A percentile compares a stretch with the other conserved stretches of the same genome.
Conservation (phyloP, 2,113 vertebrate genomes). For the Formicarius rufipectus region DNA sequence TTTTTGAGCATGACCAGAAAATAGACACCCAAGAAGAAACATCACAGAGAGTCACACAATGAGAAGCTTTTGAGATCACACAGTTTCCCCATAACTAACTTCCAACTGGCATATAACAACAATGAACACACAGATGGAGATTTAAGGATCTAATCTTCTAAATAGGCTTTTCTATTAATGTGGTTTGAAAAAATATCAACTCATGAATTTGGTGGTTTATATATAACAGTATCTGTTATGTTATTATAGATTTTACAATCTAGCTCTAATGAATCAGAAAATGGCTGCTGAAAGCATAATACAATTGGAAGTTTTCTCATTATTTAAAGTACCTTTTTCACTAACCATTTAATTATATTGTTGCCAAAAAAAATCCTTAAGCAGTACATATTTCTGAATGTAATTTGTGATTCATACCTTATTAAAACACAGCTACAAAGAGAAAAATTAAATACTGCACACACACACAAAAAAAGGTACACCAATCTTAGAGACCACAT, state of each 20-base stretch:
- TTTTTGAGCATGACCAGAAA: background rate
- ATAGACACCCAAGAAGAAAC: background rate
- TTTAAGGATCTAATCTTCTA: conserved; percentile 1
- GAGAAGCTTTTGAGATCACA: background rate
- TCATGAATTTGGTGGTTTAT: background rate
- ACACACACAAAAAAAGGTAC: background rate
- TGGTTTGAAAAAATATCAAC: background rate
- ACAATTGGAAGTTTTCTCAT: background rate
- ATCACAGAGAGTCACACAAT: background rate
- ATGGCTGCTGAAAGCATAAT: background rate
- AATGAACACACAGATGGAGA: background rate
- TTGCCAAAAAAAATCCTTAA: background rate
- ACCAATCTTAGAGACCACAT: fast-evolving
- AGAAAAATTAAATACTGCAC: background rate
- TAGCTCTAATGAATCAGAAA: conserved; percentile 42
- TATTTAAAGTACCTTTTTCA: conserved; percentile 1
- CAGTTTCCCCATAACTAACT: background rate
- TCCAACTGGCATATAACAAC: background rate
- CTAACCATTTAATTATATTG: background rate
- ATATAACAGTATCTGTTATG: background rate
- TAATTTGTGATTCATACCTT: background rate
- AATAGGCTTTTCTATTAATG: background rate
- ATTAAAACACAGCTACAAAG: background rate
- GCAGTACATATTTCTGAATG: background rate
- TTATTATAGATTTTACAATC: conserved; percentile 33